Conservation (phyloP, 2,797 vertebrate genomes). For the Acomys russatus region DNA sequence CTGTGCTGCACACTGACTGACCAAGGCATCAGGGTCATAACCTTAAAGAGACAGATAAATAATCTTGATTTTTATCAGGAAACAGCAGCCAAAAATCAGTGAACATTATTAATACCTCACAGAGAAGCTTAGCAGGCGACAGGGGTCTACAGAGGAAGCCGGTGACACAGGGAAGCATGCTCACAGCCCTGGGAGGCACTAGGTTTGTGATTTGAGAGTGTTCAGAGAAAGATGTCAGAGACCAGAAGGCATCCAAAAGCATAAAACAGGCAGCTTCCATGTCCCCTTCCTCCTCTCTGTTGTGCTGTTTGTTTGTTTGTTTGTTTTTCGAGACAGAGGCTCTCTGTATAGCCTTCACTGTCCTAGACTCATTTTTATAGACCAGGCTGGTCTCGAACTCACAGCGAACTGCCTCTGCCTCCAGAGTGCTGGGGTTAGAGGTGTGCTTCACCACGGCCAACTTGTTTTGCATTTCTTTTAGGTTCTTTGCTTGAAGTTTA, state of each 20-base stretch:
- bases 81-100: background rate
- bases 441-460: too few species aligned
- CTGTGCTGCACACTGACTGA: background rate
- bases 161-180: fast-evolving
- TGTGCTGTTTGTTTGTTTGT: background rate
- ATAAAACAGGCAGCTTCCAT: background rate
- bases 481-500: too few species aligned
- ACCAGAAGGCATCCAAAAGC: background rate
- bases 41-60: background rate
- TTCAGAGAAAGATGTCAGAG: background rate
- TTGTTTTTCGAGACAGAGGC: background rate
- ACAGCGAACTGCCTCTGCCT: too few species aligned
- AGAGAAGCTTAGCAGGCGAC: background rate
- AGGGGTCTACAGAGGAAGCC: background rate
- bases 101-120: background rate
- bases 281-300: background rate
- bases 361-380: too few species aligned
- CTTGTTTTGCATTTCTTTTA: too few species aligned
- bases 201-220: background rate
- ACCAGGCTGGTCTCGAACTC: too few species aligned
- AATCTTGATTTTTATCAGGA: background rate
- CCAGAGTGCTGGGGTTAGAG: too few species aligned
- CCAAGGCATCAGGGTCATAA: background rate
- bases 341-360: too few species aligned
- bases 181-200: fast-evolving